Evolutionary conservation across 2,797 vertebrate species (phyloP), one percentile per base, ranked within the genome.

Genomic region (Cuniculus paca): DNA sequence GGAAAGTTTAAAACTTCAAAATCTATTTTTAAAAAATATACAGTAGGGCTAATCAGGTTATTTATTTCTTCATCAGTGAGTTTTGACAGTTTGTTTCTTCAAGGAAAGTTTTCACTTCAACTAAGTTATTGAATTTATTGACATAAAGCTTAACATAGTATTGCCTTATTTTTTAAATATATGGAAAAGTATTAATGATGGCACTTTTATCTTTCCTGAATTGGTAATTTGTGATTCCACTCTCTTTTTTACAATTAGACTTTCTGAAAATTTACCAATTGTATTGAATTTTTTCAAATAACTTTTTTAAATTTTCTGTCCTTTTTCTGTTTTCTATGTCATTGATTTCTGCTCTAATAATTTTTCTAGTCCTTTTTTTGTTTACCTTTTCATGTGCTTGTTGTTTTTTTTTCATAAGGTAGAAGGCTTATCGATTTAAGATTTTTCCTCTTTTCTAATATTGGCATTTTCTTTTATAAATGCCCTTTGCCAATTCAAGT

Each of bases 281-380:
- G 56, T 77, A 60, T 83, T 75, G n/a, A 75, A 36, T 75, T 75
- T 74, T 81, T 58, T 90, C 56, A 61, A 88, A 83, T 28, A 75
- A 88, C 0, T 14, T 97, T 42, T 75, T 54, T 9, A 54, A 54
- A 54, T 83, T 74, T 90, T 20, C 26, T 45, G 1, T 26, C n/a
- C 0, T 88, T 63, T 82, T 58, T 39, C 56, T 31, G 5, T 79
- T 89, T 78, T 52, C 36, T n/a, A 52, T 75, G 93, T 92, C 24
- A 92, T 80, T 80, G 56, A 84, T 95, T 92, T 90, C 54, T 96
- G 9, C 36, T 84, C 36, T 90, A 36, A 89, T 90, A 63, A 16
- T 83, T 92, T 72, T 70, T 79, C 68, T 91, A n/a, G 86, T 91
- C 54, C 34, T 65, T 78, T 45, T 90, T 93, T 42, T 74, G 50